Conservation (phyloP, 2,888 invertebrate species). For the Catocala sponsa region DNA sequence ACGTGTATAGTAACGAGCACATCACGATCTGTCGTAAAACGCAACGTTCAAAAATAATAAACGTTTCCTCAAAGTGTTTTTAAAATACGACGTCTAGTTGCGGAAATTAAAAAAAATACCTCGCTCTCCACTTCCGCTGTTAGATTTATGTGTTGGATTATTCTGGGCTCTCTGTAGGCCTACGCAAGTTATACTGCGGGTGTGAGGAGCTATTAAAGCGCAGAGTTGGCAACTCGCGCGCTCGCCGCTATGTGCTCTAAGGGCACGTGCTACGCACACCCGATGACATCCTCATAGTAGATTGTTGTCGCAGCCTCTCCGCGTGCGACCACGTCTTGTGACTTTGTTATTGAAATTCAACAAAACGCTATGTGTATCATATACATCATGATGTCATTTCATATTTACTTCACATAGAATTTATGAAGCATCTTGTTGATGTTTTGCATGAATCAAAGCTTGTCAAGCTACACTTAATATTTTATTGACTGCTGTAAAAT, state of each 20-base stretch:
- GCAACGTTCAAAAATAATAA: slow-evolving; percentile 34
- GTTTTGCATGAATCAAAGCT: background rate
- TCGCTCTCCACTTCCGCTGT: slow-evolving; percentile 63
- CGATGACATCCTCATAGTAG: slow-evolving; percentile 50
- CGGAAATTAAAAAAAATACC: slow-evolving; percentile 60
- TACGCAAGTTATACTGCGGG: slow-evolving; percentile 64
- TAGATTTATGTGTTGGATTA: slow-evolving; percentile 69
- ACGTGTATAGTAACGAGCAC: background rate
- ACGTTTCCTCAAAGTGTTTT: slow-evolving; percentile 37
- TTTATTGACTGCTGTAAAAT: too few species aligned
- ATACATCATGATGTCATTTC: background rate
- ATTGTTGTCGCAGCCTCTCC: slow-evolving; percentile 30
- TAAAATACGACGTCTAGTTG: slow-evolving; percentile 51
- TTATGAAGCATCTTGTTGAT: background rate
- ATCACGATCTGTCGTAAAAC: slow-evolving; percentile 25
- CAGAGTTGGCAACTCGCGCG: slow-evolving; percentile 68
- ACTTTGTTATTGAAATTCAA: slow-evolving; percentile 17
- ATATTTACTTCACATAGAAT: background rate
- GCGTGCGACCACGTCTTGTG: slow-evolving; percentile 14
- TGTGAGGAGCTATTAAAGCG: slow-evolving; percentile 76
- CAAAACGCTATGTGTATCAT: background rate
- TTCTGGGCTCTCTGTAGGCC: slow-evolving; percentile 63
- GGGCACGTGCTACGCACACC: slow-evolving; percentile 64
- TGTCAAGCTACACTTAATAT: slow-evolving; percentile 3
- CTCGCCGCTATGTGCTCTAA: slow-evolving; percentile 65